Percentiles rank a stretch among this genome's conserved stretches.
Evolutionary conservation across 1,140 invertebrate genomes (phyloP).

Genomic region (Drosophila neocordata): DNA sequence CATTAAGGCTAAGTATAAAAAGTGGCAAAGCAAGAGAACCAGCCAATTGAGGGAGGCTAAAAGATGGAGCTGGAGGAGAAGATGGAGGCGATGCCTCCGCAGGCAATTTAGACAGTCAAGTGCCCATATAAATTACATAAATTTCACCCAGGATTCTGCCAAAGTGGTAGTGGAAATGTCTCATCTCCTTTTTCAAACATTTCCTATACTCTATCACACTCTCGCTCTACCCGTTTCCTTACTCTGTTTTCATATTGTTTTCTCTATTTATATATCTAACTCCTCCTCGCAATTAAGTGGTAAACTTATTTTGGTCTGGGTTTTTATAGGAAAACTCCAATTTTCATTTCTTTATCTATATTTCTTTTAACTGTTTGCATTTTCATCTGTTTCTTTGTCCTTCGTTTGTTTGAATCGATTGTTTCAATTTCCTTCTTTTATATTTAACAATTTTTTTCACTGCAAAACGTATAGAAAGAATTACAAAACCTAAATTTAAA

Average conservation of each 20-base stretch:
- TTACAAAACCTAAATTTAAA: no score
- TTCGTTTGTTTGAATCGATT: no score
- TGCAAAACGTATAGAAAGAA: no score
- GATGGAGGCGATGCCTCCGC: slow-evolving; percentile 47
- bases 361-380: no score
- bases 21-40: slow-evolving; percentile 51
- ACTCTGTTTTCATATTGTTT: neutral
- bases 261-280: neutral
- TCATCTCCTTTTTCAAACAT: slow-evolving; percentile 3
- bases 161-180: slow-evolving; percentile 17
- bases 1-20: slow-evolving; percentile 82
- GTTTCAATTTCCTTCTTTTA: no score
- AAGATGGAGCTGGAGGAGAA: neutral
- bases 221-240: no score
- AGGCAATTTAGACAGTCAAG: slow-evolving; percentile 83
- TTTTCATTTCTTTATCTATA: no score
- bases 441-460: no score
- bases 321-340: neutral
- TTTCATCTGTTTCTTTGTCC: no score
- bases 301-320: neutral
- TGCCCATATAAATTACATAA: slow-evolving; percentile 83
- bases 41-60: neutral
- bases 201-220: neutral
- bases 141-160: slow-evolving; percentile 69
- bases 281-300: no score